These are phyloP conservation scores for Pissodes strobi DNA, from an alignment of 1,140 invertebrate genomes.

Conservation along the genomic window DNA sequence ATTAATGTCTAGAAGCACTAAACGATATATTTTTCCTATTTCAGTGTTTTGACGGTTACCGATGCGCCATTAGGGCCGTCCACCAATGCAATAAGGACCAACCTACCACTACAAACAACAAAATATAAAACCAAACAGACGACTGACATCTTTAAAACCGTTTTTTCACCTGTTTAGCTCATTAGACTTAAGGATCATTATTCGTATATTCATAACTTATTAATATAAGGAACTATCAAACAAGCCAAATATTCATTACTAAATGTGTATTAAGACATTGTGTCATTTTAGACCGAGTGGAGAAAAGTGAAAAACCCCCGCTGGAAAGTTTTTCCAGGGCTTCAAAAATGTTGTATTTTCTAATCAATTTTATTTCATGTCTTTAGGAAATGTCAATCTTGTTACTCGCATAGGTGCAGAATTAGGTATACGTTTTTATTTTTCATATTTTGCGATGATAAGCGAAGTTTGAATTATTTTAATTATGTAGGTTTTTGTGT, in stretches of 20 bases:
- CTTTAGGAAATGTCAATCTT: no score
- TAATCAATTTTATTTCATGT: no score
- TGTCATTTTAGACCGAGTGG: background rate
- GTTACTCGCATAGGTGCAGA: no score
- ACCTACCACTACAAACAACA: conserved; percentile 40
- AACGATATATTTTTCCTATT: conserved; percentile 17
- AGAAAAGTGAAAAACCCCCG: background rate
- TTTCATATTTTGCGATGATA: no score
- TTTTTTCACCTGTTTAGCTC: conserved; percentile 37
- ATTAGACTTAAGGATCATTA: conserved; percentile 32
- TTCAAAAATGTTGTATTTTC: no score
- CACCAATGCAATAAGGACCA: conserved; percentile 57
- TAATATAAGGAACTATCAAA: conserved; percentile 21
- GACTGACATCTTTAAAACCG: conserved; percentile 49
- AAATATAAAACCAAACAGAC: conserved; percentile 17
- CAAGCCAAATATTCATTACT: conserved; percentile 35
- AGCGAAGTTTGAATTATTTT: no score
- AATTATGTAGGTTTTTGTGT: no score
- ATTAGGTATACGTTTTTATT: no score
- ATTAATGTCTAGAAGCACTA: no score
- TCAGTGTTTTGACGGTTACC: conserved; percentile 56
- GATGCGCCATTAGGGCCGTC: conserved; percentile 53
- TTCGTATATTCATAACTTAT: conserved; percentile 34
- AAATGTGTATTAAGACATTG: conserved; percentile 24
- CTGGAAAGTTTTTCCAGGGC: background rate